phyloP scores from a whole-genome alignment of 1,140 invertebrate species.

The Micrasema longulum region DNA sequence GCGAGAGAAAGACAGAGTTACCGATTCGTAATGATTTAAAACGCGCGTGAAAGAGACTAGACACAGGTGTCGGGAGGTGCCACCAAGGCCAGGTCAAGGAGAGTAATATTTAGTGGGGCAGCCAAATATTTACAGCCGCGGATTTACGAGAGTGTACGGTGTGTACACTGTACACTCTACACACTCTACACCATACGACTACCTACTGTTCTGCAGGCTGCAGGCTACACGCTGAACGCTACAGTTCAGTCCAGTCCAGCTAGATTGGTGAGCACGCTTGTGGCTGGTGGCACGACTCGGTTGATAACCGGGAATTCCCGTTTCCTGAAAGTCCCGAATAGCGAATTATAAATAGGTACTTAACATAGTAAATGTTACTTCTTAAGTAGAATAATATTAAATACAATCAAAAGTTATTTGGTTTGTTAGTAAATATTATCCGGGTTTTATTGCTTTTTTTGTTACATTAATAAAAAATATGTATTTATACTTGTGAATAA shows the following conservation, averaged over 20 bases:
- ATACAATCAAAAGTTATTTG: no score
- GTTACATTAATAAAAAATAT: no score
- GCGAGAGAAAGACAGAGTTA: background rate
- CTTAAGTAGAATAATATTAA: no score
- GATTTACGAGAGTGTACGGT: no score
- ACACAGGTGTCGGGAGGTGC: constrained; percentile 24
- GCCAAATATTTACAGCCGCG: constrained; percentile 8
- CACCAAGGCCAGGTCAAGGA: constrained; percentile 31
- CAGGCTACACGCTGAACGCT: background rate
- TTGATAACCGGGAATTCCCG: background rate
- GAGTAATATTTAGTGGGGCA: constrained; percentile 16
- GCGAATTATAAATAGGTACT: no score
- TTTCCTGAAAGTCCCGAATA: no score
- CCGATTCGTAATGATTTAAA: constrained; percentile 2
- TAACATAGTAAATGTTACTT: no score
- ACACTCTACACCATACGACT: background rate
- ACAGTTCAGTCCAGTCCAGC: background rate
- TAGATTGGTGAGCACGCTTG: background rate
- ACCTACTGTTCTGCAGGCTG: background rate
- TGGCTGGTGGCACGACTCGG: background rate
- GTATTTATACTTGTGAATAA: no score
- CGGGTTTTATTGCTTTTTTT: no score
- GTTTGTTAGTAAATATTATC: no score
- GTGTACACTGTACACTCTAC: background rate
- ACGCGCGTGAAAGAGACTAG: constrained; percentile 20